Percentiles rank a stretch among this genome's conserved stretches.
Conservation (phyloP, 2,888 invertebrate species). For the Amblyjoppa fuscipennis region DNA sequence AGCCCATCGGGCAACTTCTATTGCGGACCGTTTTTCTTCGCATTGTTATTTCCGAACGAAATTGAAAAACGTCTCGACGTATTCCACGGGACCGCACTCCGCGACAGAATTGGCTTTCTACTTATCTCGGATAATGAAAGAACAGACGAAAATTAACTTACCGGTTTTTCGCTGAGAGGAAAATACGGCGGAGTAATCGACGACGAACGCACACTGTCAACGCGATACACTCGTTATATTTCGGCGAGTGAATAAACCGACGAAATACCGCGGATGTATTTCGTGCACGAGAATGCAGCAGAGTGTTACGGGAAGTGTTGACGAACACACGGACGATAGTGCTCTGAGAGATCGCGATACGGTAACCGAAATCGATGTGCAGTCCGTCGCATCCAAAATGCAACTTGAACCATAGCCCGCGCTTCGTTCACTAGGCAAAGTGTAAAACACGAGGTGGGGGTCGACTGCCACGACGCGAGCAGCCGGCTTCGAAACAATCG, state of each 20-base stretch:
- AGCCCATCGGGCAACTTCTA: neutral
- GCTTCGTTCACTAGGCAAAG: conserved; percentile 76
- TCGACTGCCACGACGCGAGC: conserved; percentile 65
- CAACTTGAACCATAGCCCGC: conserved; percentile 84
- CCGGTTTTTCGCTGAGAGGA: conserved; percentile 13
- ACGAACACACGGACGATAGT: conserved; percentile 29
- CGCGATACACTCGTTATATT: conserved; percentile 15
- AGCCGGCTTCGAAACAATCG: conserved; percentile 25
- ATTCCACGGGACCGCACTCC: neutral
- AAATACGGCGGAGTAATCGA: neutral
- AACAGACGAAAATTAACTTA: conserved; percentile 6
- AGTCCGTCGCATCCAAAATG: conserved; percentile 84
- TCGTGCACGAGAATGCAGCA: conserved; percentile 11
- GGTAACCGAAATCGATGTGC: conserved; percentile 81
- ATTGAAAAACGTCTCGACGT: neutral
- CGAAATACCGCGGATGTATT: neutral
- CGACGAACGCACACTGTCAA: conserved; percentile 6
- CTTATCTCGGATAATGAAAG: neutral
- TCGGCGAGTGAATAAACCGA: neutral
- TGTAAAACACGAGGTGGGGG: conserved; percentile 66
- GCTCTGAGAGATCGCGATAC: conserved; percentile 32
- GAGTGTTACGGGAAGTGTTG: conserved; percentile 24
- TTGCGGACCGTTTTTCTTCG: neutral
- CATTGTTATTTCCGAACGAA: neutral
- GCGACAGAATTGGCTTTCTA: neutral